Evolutionary conservation across 2,113 vertebrate genomes (phyloP).

Genomic region (Istiophorus platypterus): DNA sequence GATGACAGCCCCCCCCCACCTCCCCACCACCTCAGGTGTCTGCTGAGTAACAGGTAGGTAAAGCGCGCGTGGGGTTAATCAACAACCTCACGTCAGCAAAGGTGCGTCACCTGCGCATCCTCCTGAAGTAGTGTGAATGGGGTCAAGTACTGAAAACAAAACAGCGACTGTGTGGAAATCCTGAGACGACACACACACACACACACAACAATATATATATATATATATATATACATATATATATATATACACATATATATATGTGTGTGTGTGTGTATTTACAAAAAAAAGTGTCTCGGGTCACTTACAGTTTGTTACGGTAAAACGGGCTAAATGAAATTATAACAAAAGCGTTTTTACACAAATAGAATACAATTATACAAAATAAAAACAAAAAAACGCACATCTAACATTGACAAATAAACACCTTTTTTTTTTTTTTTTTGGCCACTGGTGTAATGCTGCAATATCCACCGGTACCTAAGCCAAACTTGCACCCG

Average conservation of each 20-base stretch:
- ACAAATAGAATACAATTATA: too few species aligned
- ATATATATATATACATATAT: too few species aligned
- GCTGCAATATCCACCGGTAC: conserved; percentile 26
- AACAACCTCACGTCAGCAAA: conserved; percentile 78
- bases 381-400: conserved; percentile 3
- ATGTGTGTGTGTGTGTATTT: too few species aligned
- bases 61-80: conserved; percentile 70
- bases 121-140: conserved; percentile 62
- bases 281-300: too few species aligned
- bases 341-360: background rate
- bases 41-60: conserved; percentile 62
- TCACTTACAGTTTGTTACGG: background rate
- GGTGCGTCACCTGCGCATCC: conserved; percentile 82
- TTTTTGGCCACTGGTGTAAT: background rate
- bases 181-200: too few species aligned
- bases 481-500: conserved; percentile 49
- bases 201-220: too few species aligned
- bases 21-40: conserved; percentile 44
- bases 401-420: conserved; percentile 23
- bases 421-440: background rate
- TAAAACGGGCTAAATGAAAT: background rate
- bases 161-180: conserved; percentile 15
- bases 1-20: background rate
- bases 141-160: conserved; percentile 66
- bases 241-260: too few species aligned